phyloP scores from a whole-genome alignment of 2,797 vertebrate genomes.

The Florisuga fusca region DNA sequence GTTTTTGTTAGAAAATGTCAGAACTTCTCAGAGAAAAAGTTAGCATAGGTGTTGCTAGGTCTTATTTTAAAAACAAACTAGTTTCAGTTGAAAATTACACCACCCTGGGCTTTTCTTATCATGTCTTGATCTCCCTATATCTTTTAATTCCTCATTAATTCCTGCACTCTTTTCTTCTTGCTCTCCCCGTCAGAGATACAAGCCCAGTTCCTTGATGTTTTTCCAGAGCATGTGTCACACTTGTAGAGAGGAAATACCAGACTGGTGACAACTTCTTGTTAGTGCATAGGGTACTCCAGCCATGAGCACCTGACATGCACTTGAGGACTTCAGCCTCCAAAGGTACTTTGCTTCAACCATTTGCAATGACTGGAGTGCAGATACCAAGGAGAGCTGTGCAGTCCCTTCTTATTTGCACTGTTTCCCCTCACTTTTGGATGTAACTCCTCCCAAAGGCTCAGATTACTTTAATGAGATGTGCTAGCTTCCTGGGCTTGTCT shows the following conservation, averaged over 20 bases:
- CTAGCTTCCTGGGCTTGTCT: not conserved
- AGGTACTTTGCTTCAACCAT: not conserved
- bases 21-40: not conserved
- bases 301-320: not conserved
- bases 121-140: not conserved
- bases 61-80: not conserved
- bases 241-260: not conserved
- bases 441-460: not conserved
- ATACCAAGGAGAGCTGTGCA: not conserved
- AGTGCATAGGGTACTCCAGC: not conserved
- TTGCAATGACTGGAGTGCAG: not conserved
- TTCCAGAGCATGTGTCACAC: not conserved
- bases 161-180: not conserved
- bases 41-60: not conserved
- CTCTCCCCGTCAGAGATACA: not conserved
- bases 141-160: not conserved
- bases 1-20: not conserved
- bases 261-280: not conserved
- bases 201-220: accelerated
- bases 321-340: not conserved
- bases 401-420: not conserved
- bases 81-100: not conserved
- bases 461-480: not conserved
- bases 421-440: not conserved
- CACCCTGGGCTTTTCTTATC: not conserved